Base-by-base conservation (phyloP, 2,888 invertebrate species). In the Tetropium fuscum region DNA sequence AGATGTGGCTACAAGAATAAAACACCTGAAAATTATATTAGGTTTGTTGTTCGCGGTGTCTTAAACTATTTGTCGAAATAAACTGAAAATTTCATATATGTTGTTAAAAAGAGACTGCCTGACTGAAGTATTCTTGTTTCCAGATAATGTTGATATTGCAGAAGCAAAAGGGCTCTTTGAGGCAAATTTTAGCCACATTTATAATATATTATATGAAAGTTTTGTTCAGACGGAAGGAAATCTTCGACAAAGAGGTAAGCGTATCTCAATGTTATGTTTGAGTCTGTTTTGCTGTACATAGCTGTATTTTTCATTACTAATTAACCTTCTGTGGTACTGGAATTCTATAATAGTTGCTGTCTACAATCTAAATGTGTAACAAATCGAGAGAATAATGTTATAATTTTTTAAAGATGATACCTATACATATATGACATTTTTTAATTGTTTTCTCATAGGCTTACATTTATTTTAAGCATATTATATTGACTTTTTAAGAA, bases 111-210 rank as follows among this genome's bases (percentile, higher is more conserved):
- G n/a, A n/a, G n/a, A n/a, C n/a, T n/a, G n/a, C 22, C 7, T 27
- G 19, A 15, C 18, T 40, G 40, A 15, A 5, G 10, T 18, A 3
- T 51, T 25, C 36, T 60, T 54, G 69, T 73, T 87, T 87, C 43
- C 85, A 95, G 96, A 95, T 83, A 93, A 94, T 84, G 92, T 92
- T 74, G 95, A 97, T 79, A 85, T 85, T 58, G 89, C 91, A 72
- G 97, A 97, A 84, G 92, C 94, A 11, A 97, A 97, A 84, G 88
- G 89, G 57, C 90, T 97, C 78, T 97, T 98, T 82, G 95, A 97
- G 82, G 90, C 91, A 53, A 95, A 97, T 83, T 97, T 95, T 81
- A 97, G 96, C 76, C 94, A 95, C 85, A 93, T 98, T 45, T 98
- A 96, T 82, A 95, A 93, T 79, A 94, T 97, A 76, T 87, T 98